These are phyloP conservation scores for Andinoacara biseriatus DNA, from an alignment of 2,113 vertebrate species.

Conservation along the genomic window DNA sequence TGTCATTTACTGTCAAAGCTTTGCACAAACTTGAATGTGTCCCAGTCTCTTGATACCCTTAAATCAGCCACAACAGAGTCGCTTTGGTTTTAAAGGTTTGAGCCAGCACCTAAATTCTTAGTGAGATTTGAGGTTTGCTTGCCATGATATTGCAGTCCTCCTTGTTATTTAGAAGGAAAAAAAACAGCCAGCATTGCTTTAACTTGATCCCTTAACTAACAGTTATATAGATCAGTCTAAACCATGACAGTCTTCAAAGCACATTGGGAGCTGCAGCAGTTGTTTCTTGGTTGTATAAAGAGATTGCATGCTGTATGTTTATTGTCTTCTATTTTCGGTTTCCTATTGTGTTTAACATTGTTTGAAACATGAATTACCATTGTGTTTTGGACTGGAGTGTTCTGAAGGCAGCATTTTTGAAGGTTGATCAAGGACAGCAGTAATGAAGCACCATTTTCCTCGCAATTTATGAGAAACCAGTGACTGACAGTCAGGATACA, in stretches of 20 bases:
- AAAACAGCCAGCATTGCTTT: background rate
- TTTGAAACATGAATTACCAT: background rate
- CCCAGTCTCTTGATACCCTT: background rate
- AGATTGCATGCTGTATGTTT: background rate
- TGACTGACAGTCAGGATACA: background rate
- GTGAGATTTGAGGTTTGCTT: constrained; percentile 30
- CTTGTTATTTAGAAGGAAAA: constrained; percentile 6
- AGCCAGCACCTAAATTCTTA: constrained; percentile 10
- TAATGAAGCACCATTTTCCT: background rate
- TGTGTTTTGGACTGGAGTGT: background rate
- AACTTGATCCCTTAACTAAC: constrained; percentile 1
- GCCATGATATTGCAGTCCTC: constrained; percentile 2
- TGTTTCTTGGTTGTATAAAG: background rate
- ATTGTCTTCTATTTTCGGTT: background rate
- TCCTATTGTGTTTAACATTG: background rate
- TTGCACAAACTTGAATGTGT: constrained; percentile 3
- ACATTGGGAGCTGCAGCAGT: background rate
- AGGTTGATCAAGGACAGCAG: constrained; percentile 33
- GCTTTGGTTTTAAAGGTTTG: constrained; percentile 44
- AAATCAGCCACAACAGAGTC: constrained; percentile 39
- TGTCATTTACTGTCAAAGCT: background rate
- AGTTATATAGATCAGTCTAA: background rate
- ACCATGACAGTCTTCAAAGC: background rate
- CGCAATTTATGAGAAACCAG: constrained; percentile 2
- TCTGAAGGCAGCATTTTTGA: constrained; percentile 6